These are phyloP conservation scores for Vulpes lagopus DNA, from an alignment of 2,113 vertebrate genomes.

Conservation along the genomic window DNA sequence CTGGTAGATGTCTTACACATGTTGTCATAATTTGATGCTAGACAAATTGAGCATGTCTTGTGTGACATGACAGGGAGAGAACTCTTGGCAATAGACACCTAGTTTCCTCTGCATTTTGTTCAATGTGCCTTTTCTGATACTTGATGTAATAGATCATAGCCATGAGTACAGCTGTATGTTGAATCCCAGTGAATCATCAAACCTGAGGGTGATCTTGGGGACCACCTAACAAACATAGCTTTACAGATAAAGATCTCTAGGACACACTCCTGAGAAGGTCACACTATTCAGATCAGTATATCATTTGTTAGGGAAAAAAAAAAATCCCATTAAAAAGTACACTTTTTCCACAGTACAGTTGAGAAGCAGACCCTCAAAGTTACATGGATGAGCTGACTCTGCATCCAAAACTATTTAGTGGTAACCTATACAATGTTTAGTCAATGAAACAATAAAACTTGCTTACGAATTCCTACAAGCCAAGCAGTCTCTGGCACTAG, in stretches of 20 bases:
- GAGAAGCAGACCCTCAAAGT: background rate
- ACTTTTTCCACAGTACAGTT: background rate
- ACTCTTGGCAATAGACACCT: background rate
- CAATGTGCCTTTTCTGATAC: background rate
- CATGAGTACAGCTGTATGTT: background rate
- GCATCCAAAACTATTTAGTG: background rate
- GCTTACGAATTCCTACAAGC: background rate
- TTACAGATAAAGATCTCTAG: background rate
- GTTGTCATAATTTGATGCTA: background rate
- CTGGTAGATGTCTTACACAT: background rate
- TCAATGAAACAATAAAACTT: background rate
- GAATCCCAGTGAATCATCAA: background rate
- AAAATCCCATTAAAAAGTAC: background rate
- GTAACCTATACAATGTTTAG: background rate
- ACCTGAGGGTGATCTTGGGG: background rate
- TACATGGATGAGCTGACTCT: background rate
- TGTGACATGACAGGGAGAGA: background rate
- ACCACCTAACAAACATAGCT: background rate
- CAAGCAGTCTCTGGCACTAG: background rate
- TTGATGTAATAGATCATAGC: background rate
- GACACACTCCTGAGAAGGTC: background rate
- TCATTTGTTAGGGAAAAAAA: background rate
- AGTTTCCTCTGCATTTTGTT: background rate
- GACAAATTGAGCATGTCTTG: background rate
- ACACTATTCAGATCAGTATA: background rate